Conservation (phyloP, 2,797 vertebrate species). For the Onychomys torridus region DNA sequence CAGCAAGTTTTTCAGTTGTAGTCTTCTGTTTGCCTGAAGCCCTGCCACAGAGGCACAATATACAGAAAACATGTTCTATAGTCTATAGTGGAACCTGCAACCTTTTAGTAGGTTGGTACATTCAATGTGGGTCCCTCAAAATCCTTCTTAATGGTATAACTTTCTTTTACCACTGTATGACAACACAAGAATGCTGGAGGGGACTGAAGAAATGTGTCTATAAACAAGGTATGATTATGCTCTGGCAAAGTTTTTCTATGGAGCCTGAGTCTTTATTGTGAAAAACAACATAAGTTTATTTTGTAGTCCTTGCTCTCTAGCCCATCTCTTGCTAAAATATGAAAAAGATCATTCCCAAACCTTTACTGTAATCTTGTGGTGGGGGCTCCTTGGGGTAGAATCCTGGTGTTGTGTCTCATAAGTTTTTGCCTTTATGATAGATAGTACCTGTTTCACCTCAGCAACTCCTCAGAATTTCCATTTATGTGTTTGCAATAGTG, state of each 20-base stretch:
- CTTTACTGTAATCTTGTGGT: neutral
- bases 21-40: neutral
- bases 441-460: neutral
- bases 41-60: neutral
- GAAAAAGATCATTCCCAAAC: neutral
- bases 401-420: neutral
- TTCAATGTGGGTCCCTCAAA: neutral
- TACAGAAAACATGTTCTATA: neutral
- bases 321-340: neutral
- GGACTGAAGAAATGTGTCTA: neutral
- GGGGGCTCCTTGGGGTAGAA: neutral
- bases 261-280: neutral
- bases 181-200: neutral
- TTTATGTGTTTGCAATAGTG: neutral
- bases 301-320: neutral
- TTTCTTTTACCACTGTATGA: neutral
- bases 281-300: neutral
- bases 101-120: too few relatives aligned
- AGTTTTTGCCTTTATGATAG: neutral
- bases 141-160: neutral
- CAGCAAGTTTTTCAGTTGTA: neutral
- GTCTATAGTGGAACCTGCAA: too few relatives aligned
- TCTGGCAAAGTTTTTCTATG: neutral
- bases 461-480: neutral
- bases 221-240: neutral